Percentiles rank a stretch among this genome's conserved stretches.
Conservation (phyloP, 2,113 vertebrate species). For the Ivindomyrus marchei region DNA sequence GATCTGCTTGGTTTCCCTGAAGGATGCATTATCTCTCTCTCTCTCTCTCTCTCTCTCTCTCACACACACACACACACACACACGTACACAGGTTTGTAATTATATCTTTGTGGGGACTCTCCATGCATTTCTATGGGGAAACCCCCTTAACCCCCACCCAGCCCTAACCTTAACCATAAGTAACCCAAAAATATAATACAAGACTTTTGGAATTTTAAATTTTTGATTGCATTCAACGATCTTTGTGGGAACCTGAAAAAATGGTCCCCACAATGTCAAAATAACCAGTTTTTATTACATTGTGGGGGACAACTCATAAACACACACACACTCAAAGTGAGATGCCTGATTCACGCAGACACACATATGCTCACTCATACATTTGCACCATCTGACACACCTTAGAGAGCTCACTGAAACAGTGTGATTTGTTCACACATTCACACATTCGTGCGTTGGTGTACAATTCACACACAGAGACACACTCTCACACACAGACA, state of each 20-base stretch:
- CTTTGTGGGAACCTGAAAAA: too few species aligned
- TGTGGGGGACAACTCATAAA: too few species aligned
- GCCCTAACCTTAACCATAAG: too few species aligned
- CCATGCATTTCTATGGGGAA: too few species aligned
- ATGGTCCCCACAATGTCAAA: too few species aligned
- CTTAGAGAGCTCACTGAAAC: not conserved
- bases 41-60: not conserved
- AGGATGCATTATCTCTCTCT: not conserved
- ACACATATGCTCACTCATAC: not conserved
- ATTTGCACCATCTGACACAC: not conserved
- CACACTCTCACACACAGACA: constrained; percentile 10
- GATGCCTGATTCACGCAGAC: not conserved
- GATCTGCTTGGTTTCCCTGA: not conserved
- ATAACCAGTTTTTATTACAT: too few species aligned
- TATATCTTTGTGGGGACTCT: too few species aligned
- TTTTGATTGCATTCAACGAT: too few species aligned
- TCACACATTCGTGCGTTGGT: constrained; percentile 22
- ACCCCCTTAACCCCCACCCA: too few species aligned
- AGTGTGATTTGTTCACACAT: not conserved
- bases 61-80: not conserved
- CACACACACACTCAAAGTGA: not conserved
- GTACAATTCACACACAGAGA: constrained; percentile 10
- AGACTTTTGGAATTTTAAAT: too few species aligned
- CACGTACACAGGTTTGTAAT: not conserved
- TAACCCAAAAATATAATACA: too few species aligned